Evolutionary conservation across 2,888 invertebrate genomes (phyloP), one percentile per base, ranked within the genome.

Genomic region (Eurytoma californica): DNA sequence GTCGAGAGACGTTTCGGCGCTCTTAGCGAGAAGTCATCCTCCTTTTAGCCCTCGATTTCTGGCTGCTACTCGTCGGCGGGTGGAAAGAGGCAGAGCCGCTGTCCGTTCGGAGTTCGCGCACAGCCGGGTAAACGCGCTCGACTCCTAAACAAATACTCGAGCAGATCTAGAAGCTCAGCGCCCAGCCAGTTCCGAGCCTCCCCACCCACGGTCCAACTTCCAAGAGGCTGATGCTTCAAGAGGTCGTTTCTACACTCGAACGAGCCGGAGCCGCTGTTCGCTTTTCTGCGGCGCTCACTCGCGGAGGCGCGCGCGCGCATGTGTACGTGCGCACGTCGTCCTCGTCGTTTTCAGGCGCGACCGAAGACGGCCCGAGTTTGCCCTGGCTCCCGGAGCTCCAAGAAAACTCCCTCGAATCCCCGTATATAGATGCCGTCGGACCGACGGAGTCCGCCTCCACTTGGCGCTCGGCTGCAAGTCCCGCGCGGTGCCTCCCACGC

Each of bases 71-170:
- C 24, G 24, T 24, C 24, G 24, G 39, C 39, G 49, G 7, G 18
- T 16, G 24, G 53, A 68, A 16, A 30, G 57, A n/a, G 4, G 28
- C 51, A n/a, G n/a, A 9, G 20, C 14, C 47, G 70, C 49, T 72
- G 72, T 63, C 72, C 72, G 65, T 77, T 69, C 67, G 63, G 57
- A 60, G 67, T 77, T 39, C 49, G 55, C 58, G 73, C 63, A 75
- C 81, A 66, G 82, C 68, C 80, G 81, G 69, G 82, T 83, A 84
- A 86, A 85, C 79, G 79, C 72, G 83, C 82, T 80, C 70, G 80
- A 79, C 77, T 83, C 85, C 84, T 84, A 83, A 85, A 85, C 85
- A 86, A 85, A 86, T 85, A 86, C 84, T 83, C 82, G 72, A 82
- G 60, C 70, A 74, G 68, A 39, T 63, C 73, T 76, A 73, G 80